Conservation (phyloP, 2,888 invertebrate genomes). For the Heliconius sara region DNA sequence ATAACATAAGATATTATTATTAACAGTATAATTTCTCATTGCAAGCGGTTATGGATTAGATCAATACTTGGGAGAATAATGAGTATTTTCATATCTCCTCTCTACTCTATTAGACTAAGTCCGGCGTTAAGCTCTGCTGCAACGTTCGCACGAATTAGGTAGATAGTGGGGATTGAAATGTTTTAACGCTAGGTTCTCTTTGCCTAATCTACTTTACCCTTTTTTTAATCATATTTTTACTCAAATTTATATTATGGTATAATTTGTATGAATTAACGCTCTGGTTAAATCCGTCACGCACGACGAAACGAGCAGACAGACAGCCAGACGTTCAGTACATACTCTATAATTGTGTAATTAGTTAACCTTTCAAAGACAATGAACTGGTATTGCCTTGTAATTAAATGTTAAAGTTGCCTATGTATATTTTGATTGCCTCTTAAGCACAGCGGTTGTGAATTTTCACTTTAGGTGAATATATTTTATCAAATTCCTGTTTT, state of each 20-base stretch:
- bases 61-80: no score
- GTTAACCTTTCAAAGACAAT: conserved; percentile 31
- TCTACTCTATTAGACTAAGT: no score
- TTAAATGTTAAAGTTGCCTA: not conserved
- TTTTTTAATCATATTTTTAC: not conserved
- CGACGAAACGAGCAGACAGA: not conserved
- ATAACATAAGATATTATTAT: no score
- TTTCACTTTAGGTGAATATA: not conserved
- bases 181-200: no score
- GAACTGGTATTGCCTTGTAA: not conserved
- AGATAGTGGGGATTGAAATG: no score
- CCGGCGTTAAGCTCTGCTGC: no score
- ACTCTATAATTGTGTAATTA: conserved; percentile 18
- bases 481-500: not conserved
- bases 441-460: not conserved
- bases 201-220: no score
- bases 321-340: not conserved
- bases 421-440: not conserved
- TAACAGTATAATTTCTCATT: no score
- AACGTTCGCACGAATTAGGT: no score
- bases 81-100: no score
- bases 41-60: no score
- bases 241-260: not conserved
- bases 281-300: not conserved
- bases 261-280: not conserved